Evolutionary conservation across 2,797 vertebrate species (phyloP), one percentile per base, ranked within the genome.

Genomic region (Danio tinwini): DNA sequence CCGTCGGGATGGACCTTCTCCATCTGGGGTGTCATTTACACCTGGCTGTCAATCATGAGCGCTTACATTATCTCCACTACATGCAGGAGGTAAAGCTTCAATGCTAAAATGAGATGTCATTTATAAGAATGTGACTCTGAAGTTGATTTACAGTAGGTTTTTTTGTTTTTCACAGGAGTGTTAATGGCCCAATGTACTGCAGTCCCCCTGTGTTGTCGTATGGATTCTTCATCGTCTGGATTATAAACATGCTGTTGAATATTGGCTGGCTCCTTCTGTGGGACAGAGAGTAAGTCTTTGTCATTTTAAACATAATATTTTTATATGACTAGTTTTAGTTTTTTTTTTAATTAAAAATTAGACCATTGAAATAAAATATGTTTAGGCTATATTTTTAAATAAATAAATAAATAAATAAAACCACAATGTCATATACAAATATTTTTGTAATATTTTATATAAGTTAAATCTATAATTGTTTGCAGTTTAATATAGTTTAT

Each of bases 111-210:
- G 7, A 29, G 50, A 11, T 44, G 6, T 5, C n/a, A 49, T 39
- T 12, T n/a, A 7, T 39, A 55, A 39, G 50, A 17, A 4, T 65
- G 6, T 16, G 40, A n/a, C 5, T 65, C 39, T 70, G 76, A 0
- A 0, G 7, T 69, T 39, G n/a, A 40, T 44, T 17, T 62, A 0
- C n/a, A 3, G 5, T 55, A 59, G 56, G 13, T 70, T 9, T 55
- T 17, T 56, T 19, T 5, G 39, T 4, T 50, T 47, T 6, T 58
- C 42, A 5, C 19, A 93, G 91, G 78, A 93, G 91, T 42, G 70
- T 84, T 1, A 88, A 85, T 8, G 90, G 92, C 14, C 90, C 88
- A 16, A 84, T 92, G 42, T 91, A 93, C 85, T 91, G 90, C 83
- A 91, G 87, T 75, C 91, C 88, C 11, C 49, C 89, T 19, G 49